These are phyloP conservation scores for Borostomias antarcticus DNA, from an alignment of 2,797 vertebrate species.

Conservation along the genomic window DNA sequence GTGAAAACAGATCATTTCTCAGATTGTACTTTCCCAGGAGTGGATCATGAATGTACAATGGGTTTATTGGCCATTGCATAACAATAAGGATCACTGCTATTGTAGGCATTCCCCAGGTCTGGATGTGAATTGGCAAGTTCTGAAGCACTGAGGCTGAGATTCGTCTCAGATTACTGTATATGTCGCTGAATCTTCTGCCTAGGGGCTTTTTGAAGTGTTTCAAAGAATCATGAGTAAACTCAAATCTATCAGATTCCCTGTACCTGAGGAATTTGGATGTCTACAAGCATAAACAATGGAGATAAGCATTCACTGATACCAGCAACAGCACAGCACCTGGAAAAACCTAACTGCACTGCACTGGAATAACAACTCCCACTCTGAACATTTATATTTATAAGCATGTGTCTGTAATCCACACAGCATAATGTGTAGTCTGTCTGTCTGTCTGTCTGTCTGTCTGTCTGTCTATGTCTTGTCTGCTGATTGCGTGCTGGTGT, in stretches of 20 bases:
- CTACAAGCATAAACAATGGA: slow-evolving; percentile 13
- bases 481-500: too few relatives aligned
- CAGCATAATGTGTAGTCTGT: too few relatives aligned
- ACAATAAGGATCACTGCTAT: slow-evolving; percentile 13
- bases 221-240: slow-evolving; percentile 8
- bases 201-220: slow-evolving; percentile 3
- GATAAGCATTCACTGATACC: not conserved
- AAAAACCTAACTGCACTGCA: slow-evolving; percentile 1
- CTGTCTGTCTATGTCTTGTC: too few relatives aligned
- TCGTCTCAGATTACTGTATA: slow-evolving; percentile 9
- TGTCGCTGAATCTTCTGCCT: slow-evolving; percentile 9
- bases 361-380: not conserved
- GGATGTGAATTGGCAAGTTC: not conserved
- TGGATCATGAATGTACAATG: slow-evolving; percentile 11
- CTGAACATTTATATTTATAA: not conserved
- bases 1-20: slow-evolving; percentile 16
- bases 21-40: slow-evolving; percentile 16
- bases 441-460: too few relatives aligned
- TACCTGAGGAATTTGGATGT: not conserved
- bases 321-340: slow-evolving; percentile 12
- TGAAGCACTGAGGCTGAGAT: not conserved
- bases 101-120: slow-evolving; percentile 8
- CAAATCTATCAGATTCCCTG: slow-evolving; percentile 10
- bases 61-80: slow-evolving; percentile 8
- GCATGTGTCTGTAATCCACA: not conserved